Conservation (phyloP, 2,113 vertebrate species). For the Oreamnos americanus region DNA sequence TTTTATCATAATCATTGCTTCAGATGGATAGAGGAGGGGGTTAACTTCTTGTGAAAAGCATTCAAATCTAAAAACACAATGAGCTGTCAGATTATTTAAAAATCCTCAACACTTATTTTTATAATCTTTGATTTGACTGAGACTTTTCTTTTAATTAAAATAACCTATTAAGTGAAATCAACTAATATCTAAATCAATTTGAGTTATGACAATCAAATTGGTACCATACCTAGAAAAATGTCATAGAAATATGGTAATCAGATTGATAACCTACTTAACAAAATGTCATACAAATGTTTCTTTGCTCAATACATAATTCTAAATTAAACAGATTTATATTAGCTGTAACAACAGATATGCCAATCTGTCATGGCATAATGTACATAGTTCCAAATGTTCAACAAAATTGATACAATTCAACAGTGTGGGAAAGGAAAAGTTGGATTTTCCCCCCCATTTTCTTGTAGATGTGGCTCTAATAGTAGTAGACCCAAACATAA, state of each 20-base stretch:
- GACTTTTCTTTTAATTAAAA: conserved; percentile 47
- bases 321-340: not conserved
- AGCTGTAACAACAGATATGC: not conserved
- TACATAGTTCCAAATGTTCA: not conserved
- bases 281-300: not conserved
- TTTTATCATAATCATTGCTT: not conserved
- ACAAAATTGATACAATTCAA: not conserved
- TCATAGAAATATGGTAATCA: conserved; percentile 20
- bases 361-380: not conserved
- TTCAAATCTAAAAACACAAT: not conserved
- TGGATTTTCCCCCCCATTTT: not conserved
- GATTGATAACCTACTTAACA: not conserved
- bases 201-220: conserved; percentile 17
- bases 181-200: conserved; percentile 29
- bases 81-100: conserved; percentile 26
- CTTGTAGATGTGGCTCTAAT: not conserved
- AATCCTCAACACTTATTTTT: not conserved
- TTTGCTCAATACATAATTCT: conserved; percentile 9
- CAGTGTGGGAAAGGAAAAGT: not conserved
- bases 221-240: not conserved
- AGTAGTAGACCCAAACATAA: not conserved
- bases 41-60: not conserved
- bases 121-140: not conserved
- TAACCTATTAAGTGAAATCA: conserved; percentile 19
- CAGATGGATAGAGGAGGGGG: not conserved